phyloP scores from a whole-genome alignment of 2,888 invertebrate genomes.

The Dryocosmus kuriphilus region DNA sequence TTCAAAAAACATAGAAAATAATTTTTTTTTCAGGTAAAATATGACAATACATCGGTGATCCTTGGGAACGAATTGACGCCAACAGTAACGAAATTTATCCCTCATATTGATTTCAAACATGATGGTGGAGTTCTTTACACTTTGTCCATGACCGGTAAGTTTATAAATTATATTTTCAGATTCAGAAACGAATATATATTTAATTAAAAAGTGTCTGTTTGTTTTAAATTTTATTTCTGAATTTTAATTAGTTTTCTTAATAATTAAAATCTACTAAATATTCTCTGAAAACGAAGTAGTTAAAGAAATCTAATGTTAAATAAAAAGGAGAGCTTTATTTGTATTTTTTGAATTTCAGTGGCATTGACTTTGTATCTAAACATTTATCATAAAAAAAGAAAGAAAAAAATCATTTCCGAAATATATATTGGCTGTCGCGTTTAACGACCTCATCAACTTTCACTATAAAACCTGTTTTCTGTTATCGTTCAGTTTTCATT shows the following conservation, averaged over 20 bases:
- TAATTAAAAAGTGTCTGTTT: neutral
- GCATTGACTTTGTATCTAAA: neutral
- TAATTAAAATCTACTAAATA: neutral
- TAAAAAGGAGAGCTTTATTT: neutral
- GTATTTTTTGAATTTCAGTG: neutral
- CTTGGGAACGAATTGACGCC: conserved; percentile 73
- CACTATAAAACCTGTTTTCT: conserved; percentile 52
- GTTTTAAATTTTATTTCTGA: neutral
- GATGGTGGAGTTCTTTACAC: conserved; percentile 76
- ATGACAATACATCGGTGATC: conserved; percentile 68
- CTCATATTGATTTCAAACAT: conserved; percentile 74
- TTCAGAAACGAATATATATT: neutral
- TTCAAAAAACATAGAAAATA: neutral
- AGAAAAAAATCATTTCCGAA: conserved; percentile 1
- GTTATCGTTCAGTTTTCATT: neutral
- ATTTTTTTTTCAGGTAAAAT: conserved; percentile 68
- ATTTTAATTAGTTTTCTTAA: neutral
- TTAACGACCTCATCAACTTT: conserved; percentile 44
- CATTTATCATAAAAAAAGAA: neutral
- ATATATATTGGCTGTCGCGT: conserved; percentile 1
- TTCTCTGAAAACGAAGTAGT: neutral
- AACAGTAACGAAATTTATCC: conserved; percentile 69
- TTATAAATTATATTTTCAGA: neutral
- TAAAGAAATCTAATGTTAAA: neutral
- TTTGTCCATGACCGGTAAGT: conserved; percentile 71